phyloP scores from a whole-genome alignment of 2,797 vertebrate species.

The Pseudochirops corinnae region DNA sequence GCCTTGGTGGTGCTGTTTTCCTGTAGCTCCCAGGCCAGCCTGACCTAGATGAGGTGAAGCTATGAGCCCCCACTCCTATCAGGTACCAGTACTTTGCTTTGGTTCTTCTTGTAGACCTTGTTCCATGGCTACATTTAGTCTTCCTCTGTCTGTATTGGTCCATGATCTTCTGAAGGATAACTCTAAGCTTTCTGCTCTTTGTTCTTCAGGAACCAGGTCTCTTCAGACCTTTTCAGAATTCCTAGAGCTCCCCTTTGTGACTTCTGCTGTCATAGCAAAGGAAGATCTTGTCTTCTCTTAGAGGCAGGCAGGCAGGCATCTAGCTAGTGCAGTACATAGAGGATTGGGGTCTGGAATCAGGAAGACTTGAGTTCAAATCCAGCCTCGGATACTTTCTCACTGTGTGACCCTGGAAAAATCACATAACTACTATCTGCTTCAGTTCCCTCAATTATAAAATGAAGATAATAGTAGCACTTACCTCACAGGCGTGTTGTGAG shows the following conservation, averaged over 20 bases:
- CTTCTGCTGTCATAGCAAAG: background rate
- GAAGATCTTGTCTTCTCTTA: background rate
- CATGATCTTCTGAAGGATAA: background rate
- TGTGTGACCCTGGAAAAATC: background rate
- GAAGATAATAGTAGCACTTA: background rate
- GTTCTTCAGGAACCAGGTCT: background rate
- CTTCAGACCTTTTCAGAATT: background rate
- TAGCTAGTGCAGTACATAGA: background rate
- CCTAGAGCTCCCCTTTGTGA: background rate
- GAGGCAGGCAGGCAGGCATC: background rate
- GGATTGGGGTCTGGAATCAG: background rate
- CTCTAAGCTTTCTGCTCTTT: background rate
- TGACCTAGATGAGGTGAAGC: background rate
- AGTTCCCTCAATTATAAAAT: background rate
- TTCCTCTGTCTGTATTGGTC: background rate
- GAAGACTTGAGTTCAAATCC: background rate
- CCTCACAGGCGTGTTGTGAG: background rate
- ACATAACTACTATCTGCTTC: background rate
- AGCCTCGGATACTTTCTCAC: background rate
- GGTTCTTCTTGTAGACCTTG: background rate
- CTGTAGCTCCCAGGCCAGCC: background rate
- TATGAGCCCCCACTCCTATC: background rate
- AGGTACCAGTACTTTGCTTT: background rate
- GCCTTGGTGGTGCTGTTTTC: background rate
- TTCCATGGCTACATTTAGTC: background rate